phyloP scores from a whole-genome alignment of 1,140 invertebrate species.

The Steinernema khuongi region DNA sequence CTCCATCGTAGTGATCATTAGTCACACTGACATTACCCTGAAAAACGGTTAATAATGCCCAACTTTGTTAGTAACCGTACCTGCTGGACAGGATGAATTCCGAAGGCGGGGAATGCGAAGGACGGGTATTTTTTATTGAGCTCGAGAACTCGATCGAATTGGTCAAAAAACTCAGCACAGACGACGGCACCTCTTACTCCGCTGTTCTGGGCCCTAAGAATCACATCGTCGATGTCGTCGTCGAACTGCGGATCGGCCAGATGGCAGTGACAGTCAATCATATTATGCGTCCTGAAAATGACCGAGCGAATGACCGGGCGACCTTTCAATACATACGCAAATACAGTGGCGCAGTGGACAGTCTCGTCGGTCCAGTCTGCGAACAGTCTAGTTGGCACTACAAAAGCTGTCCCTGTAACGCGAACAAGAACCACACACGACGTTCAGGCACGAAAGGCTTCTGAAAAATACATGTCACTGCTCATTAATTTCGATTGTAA shows the following conservation, averaged over 20 bases:
- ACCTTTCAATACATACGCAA: too few relatives aligned
- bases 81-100: neutral
- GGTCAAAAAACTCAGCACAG: neutral
- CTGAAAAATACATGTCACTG: too few relatives aligned
- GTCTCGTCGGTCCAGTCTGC: too few relatives aligned
- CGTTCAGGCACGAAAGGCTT: too few relatives aligned
- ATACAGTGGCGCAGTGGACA: too few relatives aligned
- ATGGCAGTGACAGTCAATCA: conserved; percentile 10
- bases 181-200: neutral
- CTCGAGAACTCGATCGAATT: neutral
- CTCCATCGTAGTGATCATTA: neutral
- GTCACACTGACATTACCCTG: neutral
- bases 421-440: too few relatives aligned
- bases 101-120: neutral
- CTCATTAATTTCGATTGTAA: too few relatives aligned
- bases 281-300: neutral
- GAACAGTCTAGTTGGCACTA: too few relatives aligned
- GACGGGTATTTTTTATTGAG: neutral
- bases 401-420: too few relatives aligned
- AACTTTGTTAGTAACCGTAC: neutral
- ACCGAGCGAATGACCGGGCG: neutral
- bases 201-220: neutral
- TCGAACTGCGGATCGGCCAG: neutral
- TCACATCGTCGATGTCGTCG: neutral
- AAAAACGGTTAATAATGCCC: neutral